These are phyloP conservation scores for Villa cingulata DNA, from an alignment of 2,888 invertebrate genomes.

Conservation along the genomic window DNA sequence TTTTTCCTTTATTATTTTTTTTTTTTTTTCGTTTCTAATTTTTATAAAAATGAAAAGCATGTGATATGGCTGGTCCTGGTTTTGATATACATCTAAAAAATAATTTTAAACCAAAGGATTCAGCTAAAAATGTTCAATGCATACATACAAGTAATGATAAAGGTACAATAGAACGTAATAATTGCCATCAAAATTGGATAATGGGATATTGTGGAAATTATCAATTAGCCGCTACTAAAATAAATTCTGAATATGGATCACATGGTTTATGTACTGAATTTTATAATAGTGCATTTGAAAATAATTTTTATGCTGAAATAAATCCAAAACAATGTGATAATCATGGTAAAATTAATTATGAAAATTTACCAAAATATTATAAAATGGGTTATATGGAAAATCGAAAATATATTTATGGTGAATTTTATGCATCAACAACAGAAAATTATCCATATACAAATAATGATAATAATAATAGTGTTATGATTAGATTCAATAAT, in stretches of 20 bases:
- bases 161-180: slow-evolving; percentile 17
- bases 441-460: slow-evolving; percentile 16
- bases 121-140: slow-evolving; percentile 21
- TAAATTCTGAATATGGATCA: slow-evolving; percentile 9
- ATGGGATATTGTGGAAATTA: slow-evolving; percentile 20
- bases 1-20: neutral
- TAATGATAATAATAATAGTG: neutral
- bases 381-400: slow-evolving; percentile 21
- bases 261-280: slow-evolving; percentile 21
- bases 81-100: slow-evolving; percentile 13
- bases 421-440: slow-evolving; percentile 17
- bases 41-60: too few relatives aligned
- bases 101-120: slow-evolving; percentile 13
- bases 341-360: slow-evolving; percentile 2
- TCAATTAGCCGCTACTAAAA: slow-evolving; percentile 15
- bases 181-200: slow-evolving; percentile 22
- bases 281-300: slow-evolving; percentile 19
- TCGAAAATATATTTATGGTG: slow-evolving; percentile 14
- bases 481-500: neutral
- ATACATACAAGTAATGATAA: slow-evolving; percentile 19
- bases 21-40: neutral
- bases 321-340: slow-evolving; percentile 16
- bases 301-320: slow-evolving; percentile 17
- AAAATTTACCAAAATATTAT: slow-evolving; percentile 15
- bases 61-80: slow-evolving; percentile 20